These are phyloP conservation scores for Phortica okadai DNA, from an alignment of 2,888 invertebrate genomes.

Conservation along the genomic window DNA sequence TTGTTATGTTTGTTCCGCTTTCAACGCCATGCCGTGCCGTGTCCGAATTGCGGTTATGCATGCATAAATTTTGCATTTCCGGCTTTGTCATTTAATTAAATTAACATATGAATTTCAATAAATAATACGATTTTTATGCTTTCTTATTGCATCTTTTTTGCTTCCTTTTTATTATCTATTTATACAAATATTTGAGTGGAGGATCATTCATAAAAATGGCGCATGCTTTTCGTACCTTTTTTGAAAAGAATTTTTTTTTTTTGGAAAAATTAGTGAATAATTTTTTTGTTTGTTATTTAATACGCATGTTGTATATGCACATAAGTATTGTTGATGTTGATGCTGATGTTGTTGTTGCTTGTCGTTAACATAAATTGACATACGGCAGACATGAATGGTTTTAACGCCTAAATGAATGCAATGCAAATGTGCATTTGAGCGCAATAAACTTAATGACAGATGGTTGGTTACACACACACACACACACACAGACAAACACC, in stretches of 20 bases:
- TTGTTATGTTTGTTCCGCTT: neutral
- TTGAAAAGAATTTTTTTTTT: too few relatives aligned
- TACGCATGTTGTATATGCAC: too few relatives aligned
- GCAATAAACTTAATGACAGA: slow-evolving; percentile 30
- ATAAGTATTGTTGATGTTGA: slow-evolving; percentile 27
- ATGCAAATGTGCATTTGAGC: slow-evolving; percentile 41
- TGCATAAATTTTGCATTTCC: neutral
- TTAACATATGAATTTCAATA: neutral
- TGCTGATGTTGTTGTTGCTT: slow-evolving; percentile 25
- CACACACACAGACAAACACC: neutral
- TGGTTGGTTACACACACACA: neutral
- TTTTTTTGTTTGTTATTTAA: too few relatives aligned
- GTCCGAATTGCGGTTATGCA: neutral
- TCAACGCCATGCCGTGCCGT: neutral
- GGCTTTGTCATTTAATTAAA: neutral
- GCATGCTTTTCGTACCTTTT: too few relatives aligned
- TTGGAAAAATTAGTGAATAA: too few relatives aligned
- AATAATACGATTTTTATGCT: neutral
- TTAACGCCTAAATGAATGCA: slow-evolving; percentile 45
- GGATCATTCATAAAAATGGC: too few relatives aligned
- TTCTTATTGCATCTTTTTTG: neutral
- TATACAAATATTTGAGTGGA: too few relatives aligned
- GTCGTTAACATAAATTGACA: slow-evolving; percentile 55
- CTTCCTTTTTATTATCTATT: neutral
- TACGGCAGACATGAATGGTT: too few relatives aligned